These are phyloP conservation scores for Sarcophilus harrisii DNA, from an alignment of 2,797 vertebrate species.

Conservation along the genomic window DNA sequence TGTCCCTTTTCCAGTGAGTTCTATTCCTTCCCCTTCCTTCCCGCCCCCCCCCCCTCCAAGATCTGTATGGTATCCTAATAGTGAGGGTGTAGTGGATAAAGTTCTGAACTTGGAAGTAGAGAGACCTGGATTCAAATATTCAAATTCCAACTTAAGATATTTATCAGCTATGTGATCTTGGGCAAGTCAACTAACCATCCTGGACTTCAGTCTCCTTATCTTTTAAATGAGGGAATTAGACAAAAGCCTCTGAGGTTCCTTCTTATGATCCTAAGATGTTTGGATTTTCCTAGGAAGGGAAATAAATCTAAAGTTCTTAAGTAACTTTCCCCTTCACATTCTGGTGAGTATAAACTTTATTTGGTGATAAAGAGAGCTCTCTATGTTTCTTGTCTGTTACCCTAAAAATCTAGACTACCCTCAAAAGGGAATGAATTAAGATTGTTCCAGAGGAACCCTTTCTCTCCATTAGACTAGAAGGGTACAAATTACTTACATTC, in stretches of 20 bases:
- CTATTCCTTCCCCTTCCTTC: no score
- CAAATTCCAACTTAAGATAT: background rate
- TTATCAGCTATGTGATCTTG: background rate
- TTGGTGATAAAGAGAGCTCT: background rate
- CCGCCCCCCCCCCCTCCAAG: no score
- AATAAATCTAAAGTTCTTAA: background rate
- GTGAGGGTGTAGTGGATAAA: background rate
- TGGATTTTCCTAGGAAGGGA: background rate
- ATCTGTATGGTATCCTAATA: background rate
- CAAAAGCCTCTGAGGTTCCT: background rate
- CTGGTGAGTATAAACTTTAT: background rate
- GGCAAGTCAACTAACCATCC: no score
- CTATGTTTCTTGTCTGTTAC: background rate
- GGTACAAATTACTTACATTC: background rate
- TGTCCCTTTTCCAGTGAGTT: background rate
- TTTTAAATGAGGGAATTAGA: background rate
- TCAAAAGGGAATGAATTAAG: background rate
- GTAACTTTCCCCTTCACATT: background rate
- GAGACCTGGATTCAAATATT: background rate
- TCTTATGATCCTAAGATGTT: background rate
- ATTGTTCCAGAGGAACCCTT: background rate
- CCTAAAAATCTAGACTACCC: background rate
- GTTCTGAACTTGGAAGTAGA: background rate
- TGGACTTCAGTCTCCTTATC: background rate
- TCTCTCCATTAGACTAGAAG: background rate